Percentiles rank a stretch among this genome's conserved stretches.
phyloP scores from a whole-genome alignment of 2,113 vertebrate genomes.

The Sinocyclocheilus anshuiensis region DNA sequence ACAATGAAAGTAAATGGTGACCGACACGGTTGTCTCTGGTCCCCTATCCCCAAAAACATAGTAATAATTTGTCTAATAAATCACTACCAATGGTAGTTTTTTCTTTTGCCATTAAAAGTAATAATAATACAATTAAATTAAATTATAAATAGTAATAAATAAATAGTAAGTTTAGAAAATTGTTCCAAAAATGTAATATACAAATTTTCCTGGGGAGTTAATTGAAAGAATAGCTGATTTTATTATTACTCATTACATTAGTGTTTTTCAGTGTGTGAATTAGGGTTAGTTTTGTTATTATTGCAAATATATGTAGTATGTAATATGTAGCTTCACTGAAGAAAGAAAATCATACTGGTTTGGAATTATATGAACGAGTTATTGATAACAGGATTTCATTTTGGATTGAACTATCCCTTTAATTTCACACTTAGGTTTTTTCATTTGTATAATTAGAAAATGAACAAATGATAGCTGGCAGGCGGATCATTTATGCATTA shows the following conservation, averaged over 20 bases:
- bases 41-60: too few species aligned
- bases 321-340: background rate
- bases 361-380: background rate
- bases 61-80: too few species aligned
- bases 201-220: background rate
- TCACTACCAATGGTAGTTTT: background rate
- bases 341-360: background rate
- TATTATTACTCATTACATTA: background rate
- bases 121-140: too few species aligned
- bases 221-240: background rate
- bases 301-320: background rate
- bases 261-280: background rate
- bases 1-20: background rate
- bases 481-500: conserved; percentile 10
- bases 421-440: conserved; percentile 14
- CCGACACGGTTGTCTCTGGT: too few species aligned
- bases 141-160: too few species aligned
- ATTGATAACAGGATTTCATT: background rate
- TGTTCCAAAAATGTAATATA: background rate
- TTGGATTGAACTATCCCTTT: conserved; percentile 5
- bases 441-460: conserved; percentile 31
- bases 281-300: background rate
- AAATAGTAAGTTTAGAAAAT: too few species aligned
- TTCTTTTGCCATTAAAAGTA: too few species aligned
- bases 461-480: conserved; percentile 20